These are phyloP conservation scores for Atherinomorus stipes DNA, from an alignment of 2,113 vertebrate species.

Conservation along the genomic window DNA sequence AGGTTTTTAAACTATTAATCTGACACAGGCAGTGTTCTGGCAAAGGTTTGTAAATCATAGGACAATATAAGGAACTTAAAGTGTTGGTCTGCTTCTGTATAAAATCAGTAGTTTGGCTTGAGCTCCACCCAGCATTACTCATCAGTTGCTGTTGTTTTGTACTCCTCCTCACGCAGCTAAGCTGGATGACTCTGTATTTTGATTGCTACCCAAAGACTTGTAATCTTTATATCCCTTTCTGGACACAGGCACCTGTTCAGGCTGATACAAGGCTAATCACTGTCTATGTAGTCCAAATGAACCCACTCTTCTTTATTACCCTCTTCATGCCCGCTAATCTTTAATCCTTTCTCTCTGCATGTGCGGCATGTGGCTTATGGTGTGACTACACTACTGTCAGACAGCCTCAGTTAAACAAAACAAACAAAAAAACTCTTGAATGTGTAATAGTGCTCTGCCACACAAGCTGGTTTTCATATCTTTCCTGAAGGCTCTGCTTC, in stretches of 20 bases:
- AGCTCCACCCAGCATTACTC: conserved; percentile 32
- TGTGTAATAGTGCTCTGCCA: neutral
- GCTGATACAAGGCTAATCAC: conserved; percentile 46
- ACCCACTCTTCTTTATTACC: conserved; percentile 38
- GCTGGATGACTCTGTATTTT: conserved; percentile 10
- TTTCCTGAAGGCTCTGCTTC: neutral
- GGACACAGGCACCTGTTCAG: conserved; percentile 29
- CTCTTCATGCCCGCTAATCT: conserved; percentile 63
- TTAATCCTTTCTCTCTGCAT: conserved; percentile 65
- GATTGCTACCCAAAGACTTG: conserved; percentile 4
- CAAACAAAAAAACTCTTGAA: conserved; percentile 6
- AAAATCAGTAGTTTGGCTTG: conserved; percentile 14
- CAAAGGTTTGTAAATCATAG: neutral
- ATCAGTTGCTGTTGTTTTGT: conserved; percentile 26
- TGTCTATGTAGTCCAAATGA: conserved; percentile 18
- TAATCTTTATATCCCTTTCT: conserved; percentile 28
- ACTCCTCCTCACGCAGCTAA: conserved; percentile 13
- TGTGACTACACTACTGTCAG: conserved; percentile 15
- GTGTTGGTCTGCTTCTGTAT: conserved; percentile 1
- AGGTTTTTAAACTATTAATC: too few relatives aligned
- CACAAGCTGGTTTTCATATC: neutral
- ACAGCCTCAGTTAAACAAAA: neutral
- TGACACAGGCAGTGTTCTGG: neutral
- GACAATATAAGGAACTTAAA: neutral
- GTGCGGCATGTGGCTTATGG: conserved; percentile 24